A percentile compares a stretch with the other conserved stretches of the same genome.
Evolutionary conservation across 2,797 vertebrate genomes (phyloP).

Genomic region (Chelmon rostratus): DNA sequence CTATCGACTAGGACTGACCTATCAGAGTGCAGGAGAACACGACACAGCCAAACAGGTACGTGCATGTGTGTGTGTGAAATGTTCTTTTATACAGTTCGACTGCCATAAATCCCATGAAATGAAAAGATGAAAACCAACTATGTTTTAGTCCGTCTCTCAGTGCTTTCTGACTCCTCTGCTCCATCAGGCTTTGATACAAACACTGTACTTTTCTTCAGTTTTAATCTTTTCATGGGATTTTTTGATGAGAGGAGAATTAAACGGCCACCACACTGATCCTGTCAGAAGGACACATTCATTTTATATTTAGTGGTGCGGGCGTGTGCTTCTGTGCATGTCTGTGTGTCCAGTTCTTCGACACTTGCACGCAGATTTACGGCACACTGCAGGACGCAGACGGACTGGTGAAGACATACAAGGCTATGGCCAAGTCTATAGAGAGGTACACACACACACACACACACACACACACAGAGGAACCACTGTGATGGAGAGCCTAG

Average conservation of each 20-base stretch:
- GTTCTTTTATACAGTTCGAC: no score
- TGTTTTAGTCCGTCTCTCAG: no score
- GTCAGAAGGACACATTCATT: background rate
- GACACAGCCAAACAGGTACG: slow-evolving; percentile 67
- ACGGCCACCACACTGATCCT: background rate
- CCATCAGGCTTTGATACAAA: no score
- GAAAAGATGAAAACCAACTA: background rate
- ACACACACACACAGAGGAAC: slow-evolving; percentile 29
- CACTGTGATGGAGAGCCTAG: no score
- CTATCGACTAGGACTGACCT: slow-evolving; percentile 72
- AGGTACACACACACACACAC: slow-evolving; percentile 63
- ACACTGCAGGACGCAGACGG: slow-evolving; percentile 59
- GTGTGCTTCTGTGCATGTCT: no score
- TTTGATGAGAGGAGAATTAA: no score
- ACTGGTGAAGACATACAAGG: slow-evolving; percentile 72
- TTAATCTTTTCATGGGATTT: background rate
- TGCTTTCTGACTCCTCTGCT: no score
- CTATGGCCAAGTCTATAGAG: slow-evolving; percentile 70
- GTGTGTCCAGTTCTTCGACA: slow-evolving; percentile 74
- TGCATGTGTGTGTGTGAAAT: slow-evolving; percentile 1
- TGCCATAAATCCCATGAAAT: background rate
- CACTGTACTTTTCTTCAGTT: no score
- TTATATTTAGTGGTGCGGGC: background rate
- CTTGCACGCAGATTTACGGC: slow-evolving; percentile 62
- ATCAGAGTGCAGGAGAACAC: slow-evolving; percentile 74